These are phyloP conservation scores for Papilio protenor DNA, from an alignment of 2,888 invertebrate genomes.

Conservation along the genomic window DNA sequence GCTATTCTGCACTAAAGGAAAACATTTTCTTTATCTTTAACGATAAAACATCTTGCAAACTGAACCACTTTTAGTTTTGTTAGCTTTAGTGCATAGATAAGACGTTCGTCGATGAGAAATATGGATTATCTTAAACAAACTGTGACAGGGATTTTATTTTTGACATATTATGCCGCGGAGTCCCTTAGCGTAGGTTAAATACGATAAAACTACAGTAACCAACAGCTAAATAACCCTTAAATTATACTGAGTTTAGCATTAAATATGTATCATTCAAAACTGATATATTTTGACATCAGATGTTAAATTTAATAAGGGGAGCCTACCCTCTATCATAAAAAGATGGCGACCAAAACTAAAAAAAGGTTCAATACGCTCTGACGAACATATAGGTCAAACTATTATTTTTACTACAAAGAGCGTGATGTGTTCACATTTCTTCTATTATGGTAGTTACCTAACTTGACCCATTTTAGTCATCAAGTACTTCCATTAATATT, in stretches of 20 bases:
- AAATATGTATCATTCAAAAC: too few relatives aligned
- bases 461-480: neutral
- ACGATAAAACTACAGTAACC: too few relatives aligned
- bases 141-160: neutral
- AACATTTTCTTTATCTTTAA: conserved; percentile 24
- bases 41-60: conserved; percentile 33
- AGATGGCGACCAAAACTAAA: neutral
- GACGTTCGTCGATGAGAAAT: conserved; percentile 54
- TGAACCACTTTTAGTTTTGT: conserved; percentile 36
- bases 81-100: conserved; percentile 48
- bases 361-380: neutral
- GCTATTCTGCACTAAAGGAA: conserved; percentile 20
- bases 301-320: too few relatives aligned
- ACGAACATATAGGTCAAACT: neutral
- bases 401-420: neutral
- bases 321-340: neutral
- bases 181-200: too few relatives aligned
- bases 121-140: conserved; percentile 57
- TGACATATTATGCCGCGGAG: neutral
- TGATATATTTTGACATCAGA: too few relatives aligned
- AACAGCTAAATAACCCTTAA: too few relatives aligned
- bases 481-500: neutral
- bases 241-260: too few relatives aligned
- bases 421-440: too few relatives aligned
- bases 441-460: neutral